Evolutionary conservation across 2,888 invertebrate genomes (phyloP).

Genomic region (Criorhina ranunculi): DNA sequence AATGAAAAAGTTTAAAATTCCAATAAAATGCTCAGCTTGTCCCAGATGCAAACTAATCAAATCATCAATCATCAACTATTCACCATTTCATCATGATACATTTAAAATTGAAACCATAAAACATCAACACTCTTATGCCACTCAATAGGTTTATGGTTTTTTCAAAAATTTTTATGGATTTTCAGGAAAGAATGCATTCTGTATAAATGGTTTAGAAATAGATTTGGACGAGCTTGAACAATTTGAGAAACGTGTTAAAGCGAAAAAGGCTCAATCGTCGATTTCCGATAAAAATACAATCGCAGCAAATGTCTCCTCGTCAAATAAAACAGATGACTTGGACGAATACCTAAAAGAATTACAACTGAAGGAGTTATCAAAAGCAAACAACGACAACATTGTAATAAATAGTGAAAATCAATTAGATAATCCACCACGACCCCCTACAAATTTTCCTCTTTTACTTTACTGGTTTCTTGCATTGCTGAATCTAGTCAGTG

Average conservation of each 20-base stretch:
- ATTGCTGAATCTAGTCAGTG: conserved; percentile 83
- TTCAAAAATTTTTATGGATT: conserved; percentile 76
- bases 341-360: conserved; percentile 84
- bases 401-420: conserved; percentile 41
- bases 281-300: neutral
- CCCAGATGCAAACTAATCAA: too few species aligned
- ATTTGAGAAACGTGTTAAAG: conserved; percentile 82
- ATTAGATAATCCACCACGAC: conserved; percentile 36
- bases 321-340: conserved; percentile 81
- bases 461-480: conserved; percentile 84
- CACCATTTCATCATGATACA: conserved; percentile 3
- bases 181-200: conserved; percentile 83
- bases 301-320: neutral
- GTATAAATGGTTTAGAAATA: conserved; percentile 84
- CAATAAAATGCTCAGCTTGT: too few species aligned
- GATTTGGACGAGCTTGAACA: conserved; percentile 84
- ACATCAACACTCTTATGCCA: neutral
- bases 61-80: too few species aligned
- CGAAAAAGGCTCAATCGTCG: conserved; percentile 78
- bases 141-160: neutral
- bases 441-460: conserved; percentile 80
- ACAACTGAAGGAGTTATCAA: conserved; percentile 79
- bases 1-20: too few species aligned
- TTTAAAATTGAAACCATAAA: neutral
- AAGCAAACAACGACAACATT: conserved; percentile 57